These are phyloP conservation scores for Bombus consobrinus DNA, from an alignment of 1,140 invertebrate genomes.

Conservation along the genomic window DNA sequence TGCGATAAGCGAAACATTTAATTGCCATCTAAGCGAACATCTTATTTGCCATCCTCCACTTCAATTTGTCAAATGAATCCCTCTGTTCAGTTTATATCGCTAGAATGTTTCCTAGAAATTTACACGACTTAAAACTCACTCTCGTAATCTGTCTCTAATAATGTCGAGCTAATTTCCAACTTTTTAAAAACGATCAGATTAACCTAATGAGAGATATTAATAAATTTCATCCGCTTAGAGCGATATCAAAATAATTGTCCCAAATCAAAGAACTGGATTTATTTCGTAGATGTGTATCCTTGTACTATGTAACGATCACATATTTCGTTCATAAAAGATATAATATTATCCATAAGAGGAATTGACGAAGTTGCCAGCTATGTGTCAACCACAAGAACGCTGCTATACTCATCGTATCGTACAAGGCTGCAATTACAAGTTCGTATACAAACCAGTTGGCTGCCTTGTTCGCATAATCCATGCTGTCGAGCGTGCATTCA, in stretches of 20 bases:
- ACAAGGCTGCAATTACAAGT: conserved; percentile 13
- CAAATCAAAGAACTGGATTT: background rate
- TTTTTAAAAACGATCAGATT: background rate
- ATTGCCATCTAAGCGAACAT: background rate
- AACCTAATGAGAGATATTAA: background rate
- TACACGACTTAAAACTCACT: background rate
- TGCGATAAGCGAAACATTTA: conserved; percentile 1
- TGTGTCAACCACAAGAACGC: background rate
- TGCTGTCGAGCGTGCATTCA: background rate
- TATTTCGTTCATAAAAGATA: conserved; percentile 1
- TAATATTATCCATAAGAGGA: background rate
- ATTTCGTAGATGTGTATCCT: background rate
- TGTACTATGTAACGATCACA: background rate
- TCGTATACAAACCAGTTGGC: background rate
- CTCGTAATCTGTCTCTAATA: background rate
- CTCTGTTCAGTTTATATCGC: background rate
- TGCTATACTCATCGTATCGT: background rate
- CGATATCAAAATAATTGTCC: background rate
- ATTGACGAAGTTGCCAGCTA: background rate
- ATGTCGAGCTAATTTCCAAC: too few species aligned
- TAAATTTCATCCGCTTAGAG: background rate
- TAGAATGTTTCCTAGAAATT: background rate
- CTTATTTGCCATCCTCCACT: background rate
- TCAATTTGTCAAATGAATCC: background rate
- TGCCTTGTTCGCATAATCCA: conserved; percentile 28